These are phyloP conservation scores for Mixornis gularis DNA, from an alignment of 2,113 vertebrate genomes.

Conservation along the genomic window DNA sequence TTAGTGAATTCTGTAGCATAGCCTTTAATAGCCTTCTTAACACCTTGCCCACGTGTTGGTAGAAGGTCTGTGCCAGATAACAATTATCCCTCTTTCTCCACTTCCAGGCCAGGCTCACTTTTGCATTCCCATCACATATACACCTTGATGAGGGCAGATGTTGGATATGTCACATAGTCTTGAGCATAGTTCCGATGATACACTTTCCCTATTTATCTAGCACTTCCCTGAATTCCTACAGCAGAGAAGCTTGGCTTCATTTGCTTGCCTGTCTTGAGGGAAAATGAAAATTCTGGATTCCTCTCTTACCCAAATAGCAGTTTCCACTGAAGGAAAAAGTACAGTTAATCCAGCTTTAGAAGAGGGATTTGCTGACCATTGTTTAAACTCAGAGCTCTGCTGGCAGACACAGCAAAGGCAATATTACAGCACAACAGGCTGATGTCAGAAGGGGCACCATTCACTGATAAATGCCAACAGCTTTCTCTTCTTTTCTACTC, in stretches of 20 bases:
- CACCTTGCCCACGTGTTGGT: neutral
- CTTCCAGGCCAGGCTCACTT: neutral
- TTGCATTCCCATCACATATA: neutral
- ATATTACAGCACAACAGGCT: slow-evolving; percentile 6
- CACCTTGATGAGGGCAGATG: neutral
- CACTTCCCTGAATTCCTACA: neutral
- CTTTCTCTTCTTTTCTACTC: neutral
- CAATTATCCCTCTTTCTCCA: neutral
- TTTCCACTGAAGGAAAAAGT: slow-evolving; percentile 53
- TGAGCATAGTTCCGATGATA: neutral
- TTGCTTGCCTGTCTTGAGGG: slow-evolving; percentile 11
- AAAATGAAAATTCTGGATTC: slow-evolving; percentile 31
- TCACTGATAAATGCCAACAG: slow-evolving; percentile 1
- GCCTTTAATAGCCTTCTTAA: neutral
- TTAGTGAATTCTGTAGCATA: neutral
- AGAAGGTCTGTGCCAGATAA: neutral
- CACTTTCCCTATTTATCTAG: neutral
- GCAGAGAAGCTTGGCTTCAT: neutral
- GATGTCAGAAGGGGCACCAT: slow-evolving; percentile 28
- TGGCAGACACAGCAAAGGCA: slow-evolving; percentile 38
- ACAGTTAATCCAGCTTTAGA: slow-evolving; percentile 66
- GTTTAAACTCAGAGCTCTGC: slow-evolving; percentile 39
- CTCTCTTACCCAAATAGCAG: slow-evolving; percentile 37
- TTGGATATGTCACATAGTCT: neutral
- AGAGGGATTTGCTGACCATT: slow-evolving; percentile 59